These are phyloP conservation scores for Seriola aureovittata DNA, from an alignment of 2,113 vertebrate genomes.

Conservation along the genomic window DNA sequence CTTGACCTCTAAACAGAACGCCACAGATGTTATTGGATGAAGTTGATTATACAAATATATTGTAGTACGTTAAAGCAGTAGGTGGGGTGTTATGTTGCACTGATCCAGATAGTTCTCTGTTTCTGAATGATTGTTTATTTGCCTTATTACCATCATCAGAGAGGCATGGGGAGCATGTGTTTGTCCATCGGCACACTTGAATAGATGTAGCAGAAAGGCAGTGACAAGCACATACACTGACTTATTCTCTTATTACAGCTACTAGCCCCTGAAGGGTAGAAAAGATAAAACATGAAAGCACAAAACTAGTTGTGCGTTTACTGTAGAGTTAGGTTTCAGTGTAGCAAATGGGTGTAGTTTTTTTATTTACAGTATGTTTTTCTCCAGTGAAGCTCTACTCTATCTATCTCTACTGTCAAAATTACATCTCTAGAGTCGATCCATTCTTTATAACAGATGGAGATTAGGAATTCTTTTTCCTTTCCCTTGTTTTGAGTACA, in stretches of 20 bases:
- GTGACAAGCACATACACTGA: slow-evolving; percentile 31
- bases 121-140: slow-evolving; percentile 66
- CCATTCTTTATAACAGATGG: slow-evolving; percentile 50
- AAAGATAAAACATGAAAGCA: slow-evolving; percentile 37
- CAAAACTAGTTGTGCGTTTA: slow-evolving; percentile 31
- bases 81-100: slow-evolving; percentile 31
- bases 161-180: slow-evolving; percentile 34
- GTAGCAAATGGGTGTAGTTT: slow-evolving; percentile 5
- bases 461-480: slow-evolving; percentile 44
- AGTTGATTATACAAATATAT: slow-evolving; percentile 36
- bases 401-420: neutral
- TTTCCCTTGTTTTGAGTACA: slow-evolving; percentile 58
- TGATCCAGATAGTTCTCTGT: slow-evolving; percentile 37
- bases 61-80: slow-evolving; percentile 27
- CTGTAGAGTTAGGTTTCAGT: slow-evolving; percentile 16
- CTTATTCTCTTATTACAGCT: slow-evolving; percentile 47
- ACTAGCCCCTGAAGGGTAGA: slow-evolving; percentile 24
- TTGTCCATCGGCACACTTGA: slow-evolving; percentile 37
- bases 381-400: neutral
- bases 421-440: neutral
- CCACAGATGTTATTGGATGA: slow-evolving; percentile 33
- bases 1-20: slow-evolving; percentile 20
- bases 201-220: slow-evolving; percentile 32
- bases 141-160: slow-evolving; percentile 15
- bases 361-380: slow-evolving; percentile 1